Conservation (phyloP, 2,113 vertebrate genomes). For the Dromaius novaehollandiae region DNA sequence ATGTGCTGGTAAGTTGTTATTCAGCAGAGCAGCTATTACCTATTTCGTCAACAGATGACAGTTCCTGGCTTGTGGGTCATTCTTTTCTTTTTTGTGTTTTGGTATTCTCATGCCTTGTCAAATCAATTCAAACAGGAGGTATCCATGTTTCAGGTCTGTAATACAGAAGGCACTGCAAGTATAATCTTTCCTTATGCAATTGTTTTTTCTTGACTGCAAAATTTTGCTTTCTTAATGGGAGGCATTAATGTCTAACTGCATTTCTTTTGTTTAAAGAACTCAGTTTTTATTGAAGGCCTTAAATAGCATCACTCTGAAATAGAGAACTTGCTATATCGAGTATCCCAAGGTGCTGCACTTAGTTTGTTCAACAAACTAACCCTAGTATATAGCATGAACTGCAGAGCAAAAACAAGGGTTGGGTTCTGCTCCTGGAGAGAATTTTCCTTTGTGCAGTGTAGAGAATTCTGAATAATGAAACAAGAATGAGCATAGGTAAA, state of each 20-base stretch:
- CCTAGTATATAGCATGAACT: neutral
- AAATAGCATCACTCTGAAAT: neutral
- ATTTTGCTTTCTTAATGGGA: neutral
- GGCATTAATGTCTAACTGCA: neutral
- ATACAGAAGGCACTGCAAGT: conserved; percentile 6
- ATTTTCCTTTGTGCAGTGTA: neutral
- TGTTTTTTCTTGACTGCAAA: neutral
- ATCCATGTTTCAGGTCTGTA: neutral
- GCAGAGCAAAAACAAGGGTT: neutral
- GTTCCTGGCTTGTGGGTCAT: conserved; percentile 7
- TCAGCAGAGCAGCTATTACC: conserved; percentile 19
- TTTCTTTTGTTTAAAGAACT: neutral
- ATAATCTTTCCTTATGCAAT: neutral
- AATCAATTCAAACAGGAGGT: neutral
- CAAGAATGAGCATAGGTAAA: neutral
- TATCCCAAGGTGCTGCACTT: neutral
- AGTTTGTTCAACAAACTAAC: neutral
- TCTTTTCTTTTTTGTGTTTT: neutral
- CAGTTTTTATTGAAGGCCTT: neutral
- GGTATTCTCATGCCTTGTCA: conserved; percentile 1
- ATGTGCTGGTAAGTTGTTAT: conserved; percentile 24
- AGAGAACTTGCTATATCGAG: neutral
- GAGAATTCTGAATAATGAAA: neutral
- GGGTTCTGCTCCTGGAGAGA: neutral
- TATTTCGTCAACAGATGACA: conserved; percentile 3